Evolutionary conservation across 1,140 invertebrate genomes (phyloP).

Genomic region (Calliopsis andreniformis): DNA sequence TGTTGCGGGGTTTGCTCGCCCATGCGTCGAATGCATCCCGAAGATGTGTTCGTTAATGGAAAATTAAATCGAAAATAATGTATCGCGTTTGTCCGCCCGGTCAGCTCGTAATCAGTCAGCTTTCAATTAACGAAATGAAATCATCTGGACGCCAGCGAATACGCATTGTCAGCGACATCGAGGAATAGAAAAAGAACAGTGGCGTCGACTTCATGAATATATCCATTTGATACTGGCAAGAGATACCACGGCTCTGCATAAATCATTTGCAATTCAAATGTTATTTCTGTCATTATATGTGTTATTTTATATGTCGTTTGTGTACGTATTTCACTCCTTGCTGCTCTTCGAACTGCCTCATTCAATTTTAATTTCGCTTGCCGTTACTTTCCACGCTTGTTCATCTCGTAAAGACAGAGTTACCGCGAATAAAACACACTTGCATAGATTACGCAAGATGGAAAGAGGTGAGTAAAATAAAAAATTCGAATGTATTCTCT

Average conservation of each 20-base stretch:
- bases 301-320: too few relatives aligned
- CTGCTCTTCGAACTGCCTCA: too few relatives aligned
- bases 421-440: too few relatives aligned
- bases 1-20: background rate
- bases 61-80: constrained; percentile 28
- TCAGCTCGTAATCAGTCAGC: constrained; percentile 15
- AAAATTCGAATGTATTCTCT: too few relatives aligned
- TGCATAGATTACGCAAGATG: background rate
- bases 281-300: too few relatives aligned
- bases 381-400: background rate
- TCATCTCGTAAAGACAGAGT: background rate
- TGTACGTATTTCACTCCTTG: background rate
- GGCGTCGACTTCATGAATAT: constrained; percentile 30
- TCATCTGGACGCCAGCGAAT: background rate
- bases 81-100: background rate
- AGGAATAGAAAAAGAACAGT: background rate
- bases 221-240: constrained; percentile 6
- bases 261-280: constrained; percentile 47
- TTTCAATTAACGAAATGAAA: constrained; percentile 49
- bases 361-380: background rate
- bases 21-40: background rate
- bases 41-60: constrained; percentile 19
- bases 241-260: constrained; percentile 5
- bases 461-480: background rate
- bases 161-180: background rate